Base-by-base conservation (phyloP, 2,797 vertebrate genomes). In the Heteromormyrus szaboi region DNA sequence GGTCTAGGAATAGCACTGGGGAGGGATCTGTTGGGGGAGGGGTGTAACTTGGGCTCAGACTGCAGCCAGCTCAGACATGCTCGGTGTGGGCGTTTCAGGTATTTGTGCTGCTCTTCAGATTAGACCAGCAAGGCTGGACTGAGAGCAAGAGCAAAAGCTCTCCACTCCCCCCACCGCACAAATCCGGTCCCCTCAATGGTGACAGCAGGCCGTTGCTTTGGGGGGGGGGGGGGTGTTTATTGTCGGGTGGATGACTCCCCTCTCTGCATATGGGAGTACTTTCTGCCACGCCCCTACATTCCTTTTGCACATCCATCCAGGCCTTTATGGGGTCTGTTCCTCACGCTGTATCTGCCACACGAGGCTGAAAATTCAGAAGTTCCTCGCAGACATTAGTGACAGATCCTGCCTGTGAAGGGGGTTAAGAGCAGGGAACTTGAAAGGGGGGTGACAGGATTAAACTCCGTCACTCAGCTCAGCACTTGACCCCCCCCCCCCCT, bases 51-150 rank as follows among this genome's bases (percentile, higher is more conserved):
- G 54, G 89, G 89, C 89, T 84, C 87, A 89, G 89, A 87, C 89
- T 50, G 41, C 4, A 14, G 51, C 65, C 88, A 44, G 89, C 89
- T 85, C 87, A 90, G 89, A 87, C 89, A 44, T 37, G 44, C 85
- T 90, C 87, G 51, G 41, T 90, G 12, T 72, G 54, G 76, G 91
- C 92, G 91, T 48, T 48, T 22, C 81, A 46, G 7, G 56, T 85
- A 54, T 94, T 95, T 94, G 91, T 92, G 93, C 92, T 94, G 90
- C 90, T 90, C 85, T 92, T 89, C 11, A 91, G 92, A 91, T 93
- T 93, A 93, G 92, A 92, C 93, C 93, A 93, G 91, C 72, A 9
- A 54, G 68, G 50, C 72, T 41, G 46, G 29, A 22, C 59, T 2
- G 9, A n/a, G 33, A 19, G 37, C 65, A 25, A 84, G 8, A 54